Evolutionary conservation across 2,888 invertebrate genomes (phyloP).

Genomic region (Dynastes grantii): DNA sequence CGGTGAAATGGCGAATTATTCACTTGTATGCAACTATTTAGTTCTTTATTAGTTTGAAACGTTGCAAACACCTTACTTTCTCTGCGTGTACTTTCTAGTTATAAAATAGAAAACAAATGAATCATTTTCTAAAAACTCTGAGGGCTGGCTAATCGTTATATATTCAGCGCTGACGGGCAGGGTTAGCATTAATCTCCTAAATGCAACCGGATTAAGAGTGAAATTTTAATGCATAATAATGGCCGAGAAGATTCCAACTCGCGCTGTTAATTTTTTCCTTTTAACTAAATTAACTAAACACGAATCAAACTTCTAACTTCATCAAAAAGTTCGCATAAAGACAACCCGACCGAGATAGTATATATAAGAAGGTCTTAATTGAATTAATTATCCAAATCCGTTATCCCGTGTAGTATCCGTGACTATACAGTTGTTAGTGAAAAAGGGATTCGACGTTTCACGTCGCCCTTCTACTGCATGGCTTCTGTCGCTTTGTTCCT

Average conservation of each 20-base stretch:
- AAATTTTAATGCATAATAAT: slow-evolving; percentile 27
- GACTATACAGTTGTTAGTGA: slow-evolving; percentile 52
- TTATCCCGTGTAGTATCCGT: slow-evolving; percentile 55
- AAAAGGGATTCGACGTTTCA: slow-evolving; percentile 45
- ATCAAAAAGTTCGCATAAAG: slow-evolving; percentile 30
- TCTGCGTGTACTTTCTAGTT: no score
- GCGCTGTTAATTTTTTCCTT: slow-evolving; percentile 20
- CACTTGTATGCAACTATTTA: no score
- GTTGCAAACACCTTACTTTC: no score
- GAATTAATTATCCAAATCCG: slow-evolving; percentile 59
- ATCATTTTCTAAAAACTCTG: no score
- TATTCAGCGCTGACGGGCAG: no score
- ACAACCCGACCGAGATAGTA: slow-evolving; percentile 39
- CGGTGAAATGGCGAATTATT: no score
- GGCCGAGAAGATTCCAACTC: not conserved
- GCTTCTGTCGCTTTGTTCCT: slow-evolving; percentile 7
- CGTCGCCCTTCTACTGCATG: slow-evolving; percentile 26
- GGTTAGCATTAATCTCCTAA: not conserved
- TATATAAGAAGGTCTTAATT: slow-evolving; percentile 54
- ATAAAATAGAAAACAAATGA: no score
- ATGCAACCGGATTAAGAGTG: not conserved
- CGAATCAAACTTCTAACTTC: slow-evolving; percentile 31
- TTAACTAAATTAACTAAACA: slow-evolving; percentile 31
- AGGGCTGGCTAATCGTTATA: no score
- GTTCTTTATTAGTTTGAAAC: no score